Evolutionary conservation across 2,113 vertebrate genomes (phyloP), one percentile per base, ranked within the genome.

Genomic region (Trichechus manatus): DNA sequence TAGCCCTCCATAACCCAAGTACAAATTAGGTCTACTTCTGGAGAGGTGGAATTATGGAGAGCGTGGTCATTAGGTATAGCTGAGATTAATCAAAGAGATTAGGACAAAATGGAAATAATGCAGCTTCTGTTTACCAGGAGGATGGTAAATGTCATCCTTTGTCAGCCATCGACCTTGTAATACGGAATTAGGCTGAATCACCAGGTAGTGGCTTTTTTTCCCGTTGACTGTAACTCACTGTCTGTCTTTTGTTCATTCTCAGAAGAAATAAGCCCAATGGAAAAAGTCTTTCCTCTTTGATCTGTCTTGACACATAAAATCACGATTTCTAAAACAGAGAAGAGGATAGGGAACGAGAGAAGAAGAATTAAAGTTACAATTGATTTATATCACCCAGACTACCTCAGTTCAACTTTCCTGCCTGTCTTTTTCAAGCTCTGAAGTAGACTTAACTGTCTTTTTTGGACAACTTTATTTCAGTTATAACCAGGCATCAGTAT

Each of bases 301-400:
- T 98, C 95, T 97, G 77, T 98, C 97, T 98, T 95, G 93, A 96
- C 95, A 98, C 98, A 98, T 97, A 95, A 98, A 59, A 95, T 97
- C 93, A 96, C 95, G 92, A 94, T 92, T 97, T 98, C 95, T 97
- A 93, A 97, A 97, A 87, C 64, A 96, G 79, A 97, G 95, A 93
- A 93, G 22, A 47, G 42, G 70, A 23, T 29, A 19, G 83, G 10
- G 79, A 39, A 72, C 87, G 33, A 97, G 89, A 97, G 33, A 84
- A 92, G 42, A 96, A 78, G 97, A 81, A 91, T 98, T 96, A 97
- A 98, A 97, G 64, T 25, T 87, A 33, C 25, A 72, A 92, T 97
- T 98, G 94, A 98, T 97, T 98, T 97, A 89, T 98, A 97, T 93
- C 39, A 78, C 70, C 56, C 79, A 94, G 81, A 53, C 82, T 89